phyloP scores from a whole-genome alignment of 2,113 vertebrate species.

The Paramormyrops kingsleyae region DNA sequence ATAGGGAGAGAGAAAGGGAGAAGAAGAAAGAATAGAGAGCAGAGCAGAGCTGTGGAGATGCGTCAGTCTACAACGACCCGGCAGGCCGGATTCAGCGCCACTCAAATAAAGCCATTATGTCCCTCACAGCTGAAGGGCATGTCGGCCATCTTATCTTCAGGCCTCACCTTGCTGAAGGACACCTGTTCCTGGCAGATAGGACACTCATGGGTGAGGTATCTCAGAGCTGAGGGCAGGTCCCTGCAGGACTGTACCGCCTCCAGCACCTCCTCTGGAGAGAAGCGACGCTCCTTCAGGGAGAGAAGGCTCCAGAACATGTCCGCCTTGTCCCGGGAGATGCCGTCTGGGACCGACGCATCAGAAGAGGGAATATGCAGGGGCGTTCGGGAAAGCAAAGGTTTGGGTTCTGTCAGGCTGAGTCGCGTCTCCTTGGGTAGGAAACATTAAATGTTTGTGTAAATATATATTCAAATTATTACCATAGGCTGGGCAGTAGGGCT shows the following conservation, averaged over 20 bases:
- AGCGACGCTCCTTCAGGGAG: constrained; percentile 48
- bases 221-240: constrained; percentile 56
- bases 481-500: background rate
- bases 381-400: background rate
- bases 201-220: constrained; percentile 60
- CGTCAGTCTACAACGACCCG: background rate
- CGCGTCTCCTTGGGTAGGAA: background rate
- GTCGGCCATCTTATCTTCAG: background rate
- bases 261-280: constrained; percentile 48
- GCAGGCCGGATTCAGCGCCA: background rate
- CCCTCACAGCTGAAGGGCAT: background rate
- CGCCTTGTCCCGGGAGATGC: constrained; percentile 44
- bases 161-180: constrained; percentile 60
- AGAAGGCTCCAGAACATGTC: constrained; percentile 50
- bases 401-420: background rate
- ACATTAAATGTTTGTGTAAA: background rate
- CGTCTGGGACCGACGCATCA: constrained; percentile 29
- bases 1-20: background rate
- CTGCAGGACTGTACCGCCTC: constrained; percentile 57
- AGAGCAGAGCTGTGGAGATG: background rate
- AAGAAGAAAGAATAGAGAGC: background rate
- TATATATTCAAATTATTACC: background rate
- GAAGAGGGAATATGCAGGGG: background rate
- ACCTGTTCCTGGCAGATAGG: constrained; percentile 64
- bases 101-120: background rate